Conservation (phyloP, 2,797 vertebrate species). For the Enteromius unitaeniatus region DNA sequence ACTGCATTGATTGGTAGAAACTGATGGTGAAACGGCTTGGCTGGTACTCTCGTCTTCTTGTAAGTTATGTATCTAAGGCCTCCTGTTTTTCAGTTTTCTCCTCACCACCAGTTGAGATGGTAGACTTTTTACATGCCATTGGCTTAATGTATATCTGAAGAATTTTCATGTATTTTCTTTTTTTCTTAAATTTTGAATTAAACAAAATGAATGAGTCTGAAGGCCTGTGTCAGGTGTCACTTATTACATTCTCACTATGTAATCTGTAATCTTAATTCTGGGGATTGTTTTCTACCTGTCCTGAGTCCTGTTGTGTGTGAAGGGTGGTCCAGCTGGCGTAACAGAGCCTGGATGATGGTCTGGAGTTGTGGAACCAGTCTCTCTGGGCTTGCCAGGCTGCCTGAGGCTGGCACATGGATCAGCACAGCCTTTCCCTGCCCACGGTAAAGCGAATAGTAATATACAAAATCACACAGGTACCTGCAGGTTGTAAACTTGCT, state of each 20-base stretch:
- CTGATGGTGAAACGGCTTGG: slow-evolving; percentile 66
- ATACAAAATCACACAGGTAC: slow-evolving; percentile 85
- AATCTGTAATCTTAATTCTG: neutral
- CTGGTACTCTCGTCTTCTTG: slow-evolving; percentile 73
- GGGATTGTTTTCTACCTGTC: neutral
- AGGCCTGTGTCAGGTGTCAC: slow-evolving; percentile 23
- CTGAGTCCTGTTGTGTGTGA: neutral
- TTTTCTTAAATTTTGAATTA: slow-evolving; percentile 78
- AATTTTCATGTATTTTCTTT: slow-evolving; percentile 80
- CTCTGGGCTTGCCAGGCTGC: slow-evolving; percentile 65
- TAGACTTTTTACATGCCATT: slow-evolving; percentile 82
- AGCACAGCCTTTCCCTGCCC: slow-evolving; percentile 77
- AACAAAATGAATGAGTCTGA: slow-evolving; percentile 76
- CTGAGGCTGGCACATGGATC: slow-evolving; percentile 80
- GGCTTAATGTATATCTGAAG: slow-evolving; percentile 81
- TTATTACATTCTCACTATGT: slow-evolving; percentile 23
- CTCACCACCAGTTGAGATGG: slow-evolving; percentile 85
- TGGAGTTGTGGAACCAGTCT: slow-evolving; percentile 78
- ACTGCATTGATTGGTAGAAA: slow-evolving; percentile 68
- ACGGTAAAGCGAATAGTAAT: slow-evolving; percentile 81
- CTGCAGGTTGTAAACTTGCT: slow-evolving; percentile 65
- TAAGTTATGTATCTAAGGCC: slow-evolving; percentile 86
- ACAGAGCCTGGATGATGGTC: slow-evolving; percentile 69
- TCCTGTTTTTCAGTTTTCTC: slow-evolving; percentile 78
- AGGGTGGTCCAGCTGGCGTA: slow-evolving; percentile 63